These are phyloP conservation scores for Luperina testacea DNA, from an alignment of 2,888 invertebrate genomes.

Conservation along the genomic window DNA sequence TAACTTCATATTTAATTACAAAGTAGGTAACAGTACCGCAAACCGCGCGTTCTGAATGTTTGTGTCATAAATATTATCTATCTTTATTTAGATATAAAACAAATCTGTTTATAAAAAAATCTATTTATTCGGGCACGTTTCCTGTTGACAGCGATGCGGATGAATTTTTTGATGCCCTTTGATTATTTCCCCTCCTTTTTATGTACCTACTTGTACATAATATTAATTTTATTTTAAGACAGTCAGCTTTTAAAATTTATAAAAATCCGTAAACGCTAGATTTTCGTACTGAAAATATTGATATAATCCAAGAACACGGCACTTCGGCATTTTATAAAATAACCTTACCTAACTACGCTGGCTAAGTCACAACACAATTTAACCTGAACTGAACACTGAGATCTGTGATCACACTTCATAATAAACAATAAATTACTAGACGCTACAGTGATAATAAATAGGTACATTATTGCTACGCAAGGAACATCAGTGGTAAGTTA, in stretches of 20 bases:
- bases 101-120: not conserved
- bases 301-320: not conserved
- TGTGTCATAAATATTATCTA: not conserved
- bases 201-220: no score
- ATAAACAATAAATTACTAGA: constrained; percentile 46
- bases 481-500: constrained; percentile 38
- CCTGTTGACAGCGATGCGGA: no score
- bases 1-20: constrained; percentile 7
- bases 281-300: not conserved
- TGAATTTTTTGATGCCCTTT: no score
- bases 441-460: constrained; percentile 45
- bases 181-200: no score
- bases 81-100: not conserved
- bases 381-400: constrained; percentile 10
- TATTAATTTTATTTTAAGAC: no score
- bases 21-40: constrained; percentile 14
- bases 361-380: constrained; percentile 21
- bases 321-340: constrained; percentile 12
- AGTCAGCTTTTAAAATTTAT: not conserved
- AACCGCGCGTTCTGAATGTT: not conserved
- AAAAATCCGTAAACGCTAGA: not conserved
- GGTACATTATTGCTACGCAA: constrained; percentile 19
- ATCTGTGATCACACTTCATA: constrained; percentile 32
- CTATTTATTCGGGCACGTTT: no score
- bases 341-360: not conserved